phyloP scores from a whole-genome alignment of 2,888 invertebrate species.

The Alviniconcha strummeri region DNA sequence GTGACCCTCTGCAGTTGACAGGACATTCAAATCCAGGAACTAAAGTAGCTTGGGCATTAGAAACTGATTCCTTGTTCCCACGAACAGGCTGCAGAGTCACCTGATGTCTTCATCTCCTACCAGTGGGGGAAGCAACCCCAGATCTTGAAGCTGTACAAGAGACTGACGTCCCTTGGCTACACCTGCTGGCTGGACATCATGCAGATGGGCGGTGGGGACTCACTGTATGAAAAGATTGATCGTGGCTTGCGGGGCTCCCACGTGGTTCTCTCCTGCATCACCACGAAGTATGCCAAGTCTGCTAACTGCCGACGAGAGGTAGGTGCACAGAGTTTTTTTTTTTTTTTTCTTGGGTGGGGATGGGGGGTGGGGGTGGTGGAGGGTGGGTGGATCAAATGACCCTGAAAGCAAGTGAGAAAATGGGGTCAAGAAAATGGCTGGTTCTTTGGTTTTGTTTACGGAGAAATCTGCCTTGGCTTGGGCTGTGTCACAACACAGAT shows the following conservation, averaged over 20 bases:
- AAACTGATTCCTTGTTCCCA: no score
- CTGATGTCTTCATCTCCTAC: conserved; percentile 68
- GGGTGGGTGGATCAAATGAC: no score
- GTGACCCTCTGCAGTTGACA: no score
- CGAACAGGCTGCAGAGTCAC: conserved; percentile 38
- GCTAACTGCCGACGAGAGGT: conserved; percentile 71
- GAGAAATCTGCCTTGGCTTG: no score
- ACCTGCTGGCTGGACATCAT: conserved; percentile 71
- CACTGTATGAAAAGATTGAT: conserved; percentile 71
- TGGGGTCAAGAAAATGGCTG: no score
- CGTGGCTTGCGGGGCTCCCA: conserved; percentile 62
- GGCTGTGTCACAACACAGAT: no score
- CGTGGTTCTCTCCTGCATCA: conserved; percentile 67
- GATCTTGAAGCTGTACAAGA: conserved; percentile 60
- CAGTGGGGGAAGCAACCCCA: conserved; percentile 71
- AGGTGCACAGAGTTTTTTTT: not conserved
- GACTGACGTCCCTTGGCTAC: conserved; percentile 59
- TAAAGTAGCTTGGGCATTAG: no score
- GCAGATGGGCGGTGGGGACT: conserved; percentile 72
- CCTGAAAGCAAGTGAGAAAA: no score
- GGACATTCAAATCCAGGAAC: no score
- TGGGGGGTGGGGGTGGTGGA: no score
- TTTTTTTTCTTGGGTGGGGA: no score
- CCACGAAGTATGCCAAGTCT: conserved; percentile 68
- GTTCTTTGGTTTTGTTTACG: no score